Evolutionary conservation across 2,888 invertebrate genomes (phyloP).

Genomic region (Netelia fuscicornis): DNA sequence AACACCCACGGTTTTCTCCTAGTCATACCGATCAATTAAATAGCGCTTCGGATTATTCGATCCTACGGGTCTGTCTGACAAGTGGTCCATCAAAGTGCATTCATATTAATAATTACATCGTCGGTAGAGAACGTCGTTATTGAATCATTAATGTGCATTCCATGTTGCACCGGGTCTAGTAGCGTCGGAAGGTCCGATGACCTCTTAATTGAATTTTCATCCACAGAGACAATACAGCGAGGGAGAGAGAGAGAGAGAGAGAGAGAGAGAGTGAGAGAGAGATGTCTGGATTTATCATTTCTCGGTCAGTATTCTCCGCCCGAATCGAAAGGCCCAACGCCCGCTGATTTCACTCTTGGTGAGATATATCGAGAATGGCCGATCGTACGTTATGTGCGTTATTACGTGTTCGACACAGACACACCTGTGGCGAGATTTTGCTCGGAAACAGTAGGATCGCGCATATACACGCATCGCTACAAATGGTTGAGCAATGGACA

Average conservation of each 20-base stretch:
- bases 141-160: conserved; percentile 42
- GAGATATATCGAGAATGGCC: background rate
- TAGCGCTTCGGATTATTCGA: conserved; percentile 73
- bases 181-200: background rate
- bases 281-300: background rate
- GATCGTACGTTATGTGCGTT: background rate
- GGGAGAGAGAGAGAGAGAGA: background rate
- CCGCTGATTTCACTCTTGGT: background rate
- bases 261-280: background rate
- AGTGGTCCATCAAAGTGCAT: conserved; percentile 79
- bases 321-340: no score
- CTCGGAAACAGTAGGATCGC: background rate
- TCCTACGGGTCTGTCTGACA: conserved; percentile 71
- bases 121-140: conserved; percentile 41
- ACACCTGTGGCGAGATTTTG: conserved; percentile 23
- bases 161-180: background rate
- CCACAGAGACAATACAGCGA: background rate
- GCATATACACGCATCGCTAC: conserved; percentile 15
- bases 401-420: conserved; percentile 29
- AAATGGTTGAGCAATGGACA: conserved; percentile 61
- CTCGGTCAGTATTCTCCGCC: background rate
- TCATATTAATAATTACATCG: conserved; percentile 81
- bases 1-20: conserved; percentile 18
- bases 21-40: background rate
- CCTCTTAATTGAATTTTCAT: conserved; percentile 16